Evolutionary conservation across 2,113 vertebrate genomes (phyloP), one percentile per base, ranked within the genome.

Genomic region (Haemorhous mexicanus): DNA sequence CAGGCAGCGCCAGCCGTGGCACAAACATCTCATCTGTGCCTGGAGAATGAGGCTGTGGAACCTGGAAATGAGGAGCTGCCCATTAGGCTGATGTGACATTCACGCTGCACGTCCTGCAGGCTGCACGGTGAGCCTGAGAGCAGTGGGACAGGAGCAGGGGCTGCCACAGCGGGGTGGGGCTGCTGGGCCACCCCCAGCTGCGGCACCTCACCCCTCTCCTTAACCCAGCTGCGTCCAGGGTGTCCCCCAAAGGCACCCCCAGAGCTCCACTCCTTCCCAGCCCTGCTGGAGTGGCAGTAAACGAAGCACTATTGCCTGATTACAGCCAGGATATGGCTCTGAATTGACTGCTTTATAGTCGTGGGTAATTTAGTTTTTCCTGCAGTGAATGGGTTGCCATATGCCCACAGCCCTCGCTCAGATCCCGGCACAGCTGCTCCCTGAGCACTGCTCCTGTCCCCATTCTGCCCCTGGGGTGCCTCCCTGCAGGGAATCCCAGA

Each of bases 331-430:
- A 92, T 95, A 91, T 62, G 2, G 4, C 82, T 94, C 70, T 64
- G 79, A 95, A 97, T 91, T 75, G 91, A 95, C 91, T 96, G 91
- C 13, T 96, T 95, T 95, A 94, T 94, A 84, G 95, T 56, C 73
- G 52, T 67, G 87, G 70, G 66, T 95, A 94, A 96, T 96, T 94
- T 87, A 55, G 84, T 84, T 93, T 56, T 94, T 63, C 76, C 77
- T 83, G 50, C 86, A 82, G 81, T 10, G 67, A 78, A 79, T 47
- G 84, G 59, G 55, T 82, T 82, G 89, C 94, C 93, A 85, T 91
- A 82, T 95, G 96, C 87, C 93, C 58, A 9, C 58, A 75, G 91
- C 89, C 75, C 11, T 44, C 33, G 3, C 79, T 81, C 0, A 0
- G 56, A n/a, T 59, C 61, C 5, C 28, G 2, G 39, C 89, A 19